Conservation (phyloP, 2,113 vertebrate species). For the Falcunculus frontatus region DNA sequence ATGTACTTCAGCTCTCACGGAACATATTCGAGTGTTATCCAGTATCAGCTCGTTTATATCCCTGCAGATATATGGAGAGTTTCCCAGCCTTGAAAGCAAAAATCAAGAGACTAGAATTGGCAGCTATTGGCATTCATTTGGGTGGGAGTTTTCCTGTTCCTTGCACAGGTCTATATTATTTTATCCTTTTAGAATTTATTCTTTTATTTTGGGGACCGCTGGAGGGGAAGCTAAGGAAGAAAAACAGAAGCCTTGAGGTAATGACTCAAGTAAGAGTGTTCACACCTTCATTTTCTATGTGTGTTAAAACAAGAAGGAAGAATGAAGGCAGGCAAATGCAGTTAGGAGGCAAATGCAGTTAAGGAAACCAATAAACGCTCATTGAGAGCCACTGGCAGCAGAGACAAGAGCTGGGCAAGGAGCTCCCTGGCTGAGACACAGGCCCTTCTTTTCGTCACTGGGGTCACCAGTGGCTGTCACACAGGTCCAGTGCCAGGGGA, state of each 20-base stretch:
- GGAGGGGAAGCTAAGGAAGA: conserved; percentile 1
- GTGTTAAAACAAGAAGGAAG: background rate
- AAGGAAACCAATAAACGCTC: background rate
- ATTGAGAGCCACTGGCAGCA: background rate
- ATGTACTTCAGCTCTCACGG: background rate
- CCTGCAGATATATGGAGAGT: conserved; percentile 47
- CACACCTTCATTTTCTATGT: background rate
- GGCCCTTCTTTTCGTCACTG: fast-evolving
- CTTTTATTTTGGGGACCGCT: background rate
- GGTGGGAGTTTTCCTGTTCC: background rate
- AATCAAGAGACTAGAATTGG: conserved; percentile 36
- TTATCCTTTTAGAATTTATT: background rate
- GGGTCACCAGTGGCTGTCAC: background rate
- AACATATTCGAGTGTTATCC: conserved; percentile 11
- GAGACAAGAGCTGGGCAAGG: fast-evolving
- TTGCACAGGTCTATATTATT: conserved; percentile 14
- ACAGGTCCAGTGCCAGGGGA: background rate
- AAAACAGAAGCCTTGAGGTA: conserved; percentile 48
- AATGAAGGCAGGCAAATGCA: background rate
- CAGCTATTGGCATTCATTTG: conserved; percentile 24
- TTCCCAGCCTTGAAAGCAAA: conserved; percentile 53
- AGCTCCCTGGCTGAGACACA: background rate
- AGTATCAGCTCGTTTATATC: conserved; percentile 16
- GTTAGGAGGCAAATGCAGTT: background rate
- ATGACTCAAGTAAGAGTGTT: conserved; percentile 23